These are phyloP conservation scores for Azorinus chamasolen DNA, from an alignment of 2,888 invertebrate species.

Conservation along the genomic window DNA sequence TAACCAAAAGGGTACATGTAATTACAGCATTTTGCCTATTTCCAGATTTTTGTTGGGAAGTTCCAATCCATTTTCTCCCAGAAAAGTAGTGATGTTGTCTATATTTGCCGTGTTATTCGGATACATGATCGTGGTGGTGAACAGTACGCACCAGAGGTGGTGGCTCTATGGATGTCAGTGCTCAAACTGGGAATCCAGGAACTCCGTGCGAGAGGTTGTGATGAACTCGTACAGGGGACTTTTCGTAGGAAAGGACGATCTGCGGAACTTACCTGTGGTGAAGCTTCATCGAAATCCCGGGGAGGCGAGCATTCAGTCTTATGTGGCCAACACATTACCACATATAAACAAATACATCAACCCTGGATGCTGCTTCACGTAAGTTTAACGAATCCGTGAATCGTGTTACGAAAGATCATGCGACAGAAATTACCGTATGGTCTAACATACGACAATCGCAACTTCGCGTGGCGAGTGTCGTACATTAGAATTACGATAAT, in stretches of 20 bases:
- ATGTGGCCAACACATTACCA: conserved; percentile 62
- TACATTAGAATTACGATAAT: no score
- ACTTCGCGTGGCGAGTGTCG: no score
- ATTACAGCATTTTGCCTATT: no score
- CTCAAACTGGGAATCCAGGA: conserved; percentile 61
- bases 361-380: conserved; percentile 63
- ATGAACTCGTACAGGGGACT: conserved; percentile 69
- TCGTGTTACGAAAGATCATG: neutral
- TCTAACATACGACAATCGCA: no score
- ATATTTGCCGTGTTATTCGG: conserved; percentile 15
- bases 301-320: conserved; percentile 52
- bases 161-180: conserved; percentile 67
- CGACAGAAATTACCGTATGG: no score
- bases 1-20: no score
- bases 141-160: conserved; percentile 64
- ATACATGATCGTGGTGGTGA: conserved; percentile 36
- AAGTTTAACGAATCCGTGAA: conserved; percentile 12
- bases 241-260: conserved; percentile 64
- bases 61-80: conserved; percentile 1
- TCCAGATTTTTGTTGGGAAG: no score
- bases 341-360: conserved; percentile 60
- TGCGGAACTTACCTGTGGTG: conserved; percentile 62
- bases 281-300: conserved; percentile 64
- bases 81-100: conserved; percentile 10
- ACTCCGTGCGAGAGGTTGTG: conserved; percentile 63